Evolutionary conservation across 2,113 vertebrate genomes (phyloP), one percentile per base, ranked within the genome.

Genomic region (Coregonus clupeaformis): DNA sequence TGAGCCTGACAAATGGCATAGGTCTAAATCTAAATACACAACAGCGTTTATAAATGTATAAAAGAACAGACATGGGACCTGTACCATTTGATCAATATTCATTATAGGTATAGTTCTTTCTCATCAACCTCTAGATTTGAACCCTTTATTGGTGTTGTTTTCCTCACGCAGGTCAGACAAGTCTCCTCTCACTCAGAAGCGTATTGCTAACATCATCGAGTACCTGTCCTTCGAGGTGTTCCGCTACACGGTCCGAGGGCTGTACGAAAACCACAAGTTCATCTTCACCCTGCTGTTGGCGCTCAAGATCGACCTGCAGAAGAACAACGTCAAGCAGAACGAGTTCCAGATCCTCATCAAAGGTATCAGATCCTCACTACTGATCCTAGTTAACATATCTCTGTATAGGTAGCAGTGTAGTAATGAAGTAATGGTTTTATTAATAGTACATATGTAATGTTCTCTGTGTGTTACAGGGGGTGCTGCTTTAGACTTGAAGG

Each of bases 231-330:
- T 90, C 0, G 94, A 95, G 86, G 92, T 96, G 45, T 95, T 94
- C 78, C 93, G 88, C 82, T 97, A 96, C 64, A 84, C 94, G 13
- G 90, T 91, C 30, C 89, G 92, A 63, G 94, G 96, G 16, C 83
- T 97, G 12, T 97, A 97, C 3, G 96, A 97, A 62, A 94, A 94
- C 57, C 94, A 97, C 84, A 96, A 95, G 77, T 96, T 97, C 84
- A 91, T 97, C 55, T 97, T 97, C 85, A 95, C 94, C 0, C 89
- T 97, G 57, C 72, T 97, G 59, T 91, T 97, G 72, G 91, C 95
- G 1, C 84, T 97, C 14, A 97, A 96, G 91, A 95, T 97, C n/a
- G 95, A 97, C 90, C 83, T 96, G 60, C 95, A 97, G 85, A 93
- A 91, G 69, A 91, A 90, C 57, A 90, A 75, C 75, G 85, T 97